Base-by-base conservation (phyloP, 2,113 vertebrate genomes). In the Leucopternis melanops region DNA sequence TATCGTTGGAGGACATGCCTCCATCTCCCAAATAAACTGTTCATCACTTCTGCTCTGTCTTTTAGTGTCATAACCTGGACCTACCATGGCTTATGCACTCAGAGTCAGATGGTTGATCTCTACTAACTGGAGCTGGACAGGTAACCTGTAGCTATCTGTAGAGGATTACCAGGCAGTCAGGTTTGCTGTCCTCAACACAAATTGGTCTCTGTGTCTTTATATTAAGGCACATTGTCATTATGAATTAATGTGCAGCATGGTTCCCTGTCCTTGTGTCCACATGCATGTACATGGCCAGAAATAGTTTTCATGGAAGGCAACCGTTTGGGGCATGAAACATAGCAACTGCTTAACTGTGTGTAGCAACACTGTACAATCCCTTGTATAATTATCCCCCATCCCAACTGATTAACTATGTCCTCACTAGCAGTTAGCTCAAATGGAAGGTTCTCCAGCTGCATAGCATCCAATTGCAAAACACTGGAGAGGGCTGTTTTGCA, bases 201-300 rank as follows among this genome's bases (percentile, higher is more conserved):
- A 8, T 11, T 50, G 44, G 6, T 67, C 16, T 69, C 20, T 47
- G 14, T 80, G 59, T 34, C 38, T 81, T 67, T 61, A 67, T 9
- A 2, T 27, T 16, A 6, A 70, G 38, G n/a, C 22, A 25, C 0
- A 2, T 50, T 62, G 66, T 45, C 15, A 36, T 31, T 36, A 8
- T 32, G 40, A n/a, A 3, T 44, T 65, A 20, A 8, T 18, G 44
- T 11, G 47, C 57, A 54, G 54, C 0, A 5, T 44, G 34, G 10
- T 29, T 89, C 62, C 72, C n/a, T 36, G 38, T 67, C 32, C 44
- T 36, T 38, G 16, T 55, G 79, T 31, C 42, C 63, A 12, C 8
- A 1, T 49, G 26, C 17, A 9, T 3, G 5, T 23, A 8, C 57
- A 3, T 0, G 6, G 32, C n/a, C 21, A 58, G 40, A 25, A 70